These are phyloP conservation scores for Sinocyclocheilus rhinocerous DNA, from an alignment of 2,113 vertebrate species.

Conservation along the genomic window DNA sequence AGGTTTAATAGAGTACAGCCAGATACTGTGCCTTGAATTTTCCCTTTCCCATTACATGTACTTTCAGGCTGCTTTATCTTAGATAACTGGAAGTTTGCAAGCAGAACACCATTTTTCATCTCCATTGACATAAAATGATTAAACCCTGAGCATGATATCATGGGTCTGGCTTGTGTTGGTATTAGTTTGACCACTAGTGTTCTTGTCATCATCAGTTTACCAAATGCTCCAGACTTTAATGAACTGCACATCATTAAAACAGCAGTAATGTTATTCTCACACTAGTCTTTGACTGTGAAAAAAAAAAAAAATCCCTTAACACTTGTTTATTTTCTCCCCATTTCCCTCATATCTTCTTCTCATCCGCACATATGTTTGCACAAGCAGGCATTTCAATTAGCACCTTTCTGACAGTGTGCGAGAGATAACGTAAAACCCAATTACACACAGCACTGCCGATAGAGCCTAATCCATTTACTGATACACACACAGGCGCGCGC, in stretches of 20 bases:
- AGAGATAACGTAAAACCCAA: constrained; percentile 59
- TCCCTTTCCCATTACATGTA: not conserved
- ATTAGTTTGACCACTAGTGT: not conserved
- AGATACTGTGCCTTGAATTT: not conserved
- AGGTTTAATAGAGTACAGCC: too few species aligned
- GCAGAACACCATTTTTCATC: not conserved
- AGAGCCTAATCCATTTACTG: constrained; percentile 54
- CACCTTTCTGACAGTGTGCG: constrained; percentile 45
- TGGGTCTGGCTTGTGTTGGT: not conserved
- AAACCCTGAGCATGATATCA: not conserved
- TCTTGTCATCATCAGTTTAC: not conserved
- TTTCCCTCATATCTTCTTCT: constrained; percentile 24
- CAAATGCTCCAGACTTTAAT: constrained; percentile 4
- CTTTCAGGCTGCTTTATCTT: too few species aligned
- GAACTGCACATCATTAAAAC: constrained; percentile 12
- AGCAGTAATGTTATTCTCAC: not conserved
- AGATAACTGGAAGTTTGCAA: not conserved
- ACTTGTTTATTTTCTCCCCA: constrained; percentile 23
- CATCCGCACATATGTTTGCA: constrained; percentile 11
- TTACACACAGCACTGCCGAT: constrained; percentile 52
- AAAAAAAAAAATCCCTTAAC: not conserved
- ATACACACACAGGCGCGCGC: not conserved
- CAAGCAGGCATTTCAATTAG: constrained; percentile 60
- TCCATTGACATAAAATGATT: not conserved
- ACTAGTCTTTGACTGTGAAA: not conserved